phyloP scores from a whole-genome alignment of 23 tunicate genomes.

The Ciona savignyi region DNA sequence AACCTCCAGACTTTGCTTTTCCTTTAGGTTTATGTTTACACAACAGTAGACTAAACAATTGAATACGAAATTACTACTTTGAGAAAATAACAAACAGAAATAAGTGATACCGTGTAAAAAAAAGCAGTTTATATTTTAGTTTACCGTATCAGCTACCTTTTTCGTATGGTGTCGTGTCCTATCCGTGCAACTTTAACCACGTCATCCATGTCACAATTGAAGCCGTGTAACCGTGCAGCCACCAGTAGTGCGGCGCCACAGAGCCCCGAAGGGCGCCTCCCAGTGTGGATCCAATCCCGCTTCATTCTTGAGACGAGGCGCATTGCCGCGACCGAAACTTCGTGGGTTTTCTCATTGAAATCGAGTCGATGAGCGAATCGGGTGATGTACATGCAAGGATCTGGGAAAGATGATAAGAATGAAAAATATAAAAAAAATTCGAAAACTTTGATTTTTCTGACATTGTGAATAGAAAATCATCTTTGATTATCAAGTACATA shows the following conservation, averaged over 20 bases:
- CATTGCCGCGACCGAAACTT: constrained; percentile 83
- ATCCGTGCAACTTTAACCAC: constrained; percentile 81
- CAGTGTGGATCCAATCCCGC: constrained; percentile 93
- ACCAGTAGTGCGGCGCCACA: constrained; percentile 98
- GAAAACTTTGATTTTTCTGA: too few species aligned
- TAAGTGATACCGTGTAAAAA: too few species aligned
- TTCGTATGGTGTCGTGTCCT: constrained; percentile 89
- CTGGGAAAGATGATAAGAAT: constrained; percentile 20
- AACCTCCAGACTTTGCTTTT: background rate
- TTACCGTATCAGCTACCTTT: too few species aligned
- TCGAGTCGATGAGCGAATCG: constrained; percentile 98
- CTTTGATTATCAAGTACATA: too few species aligned
- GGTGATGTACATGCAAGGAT: constrained; percentile 94
- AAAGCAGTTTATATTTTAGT: too few species aligned
- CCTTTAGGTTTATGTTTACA: background rate
- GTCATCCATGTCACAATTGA: constrained; percentile 55
- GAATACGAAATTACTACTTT: too few species aligned
- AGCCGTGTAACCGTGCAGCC: constrained; percentile 94
- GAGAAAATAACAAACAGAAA: too few species aligned
- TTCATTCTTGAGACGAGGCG: constrained; percentile 94
- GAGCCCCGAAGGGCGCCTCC: constrained; percentile 89
- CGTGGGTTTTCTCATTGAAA: constrained; percentile 82
- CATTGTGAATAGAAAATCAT: too few species aligned
- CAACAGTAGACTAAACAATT: background rate
- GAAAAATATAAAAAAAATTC: background rate